Percentiles rank a stretch among this genome's conserved stretches.
phyloP scores from a whole-genome alignment of 2,888 invertebrate species.

The Thalpophila matura region DNA sequence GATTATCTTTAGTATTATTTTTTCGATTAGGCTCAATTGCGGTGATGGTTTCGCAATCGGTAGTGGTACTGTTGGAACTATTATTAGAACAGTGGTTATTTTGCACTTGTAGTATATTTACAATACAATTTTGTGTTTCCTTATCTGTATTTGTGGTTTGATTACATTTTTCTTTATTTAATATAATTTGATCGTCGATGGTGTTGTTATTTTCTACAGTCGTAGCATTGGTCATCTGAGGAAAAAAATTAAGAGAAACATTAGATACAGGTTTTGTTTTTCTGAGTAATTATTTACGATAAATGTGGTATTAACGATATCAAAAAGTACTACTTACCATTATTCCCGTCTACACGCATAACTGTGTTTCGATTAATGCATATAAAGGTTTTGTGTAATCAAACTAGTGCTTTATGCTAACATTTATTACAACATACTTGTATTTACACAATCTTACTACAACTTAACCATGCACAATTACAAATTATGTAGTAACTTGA shows the following conservation, averaged over 20 bases:
- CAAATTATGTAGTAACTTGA: conserved; percentile 62
- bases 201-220: conserved; percentile 60
- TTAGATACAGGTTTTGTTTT: conserved; percentile 11
- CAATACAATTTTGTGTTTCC: conserved; percentile 33
- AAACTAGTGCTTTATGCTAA: conserved; percentile 62
- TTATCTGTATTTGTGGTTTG: conserved; percentile 39
- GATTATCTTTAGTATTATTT: conserved; percentile 51
- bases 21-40: conserved; percentile 8
- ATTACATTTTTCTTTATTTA: conserved; percentile 38
- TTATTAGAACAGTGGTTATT: conserved; percentile 38
- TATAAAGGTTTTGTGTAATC: conserved; percentile 50
- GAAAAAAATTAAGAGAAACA: conserved; percentile 35
- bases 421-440: conserved; percentile 65
- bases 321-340: conserved; percentile 39
- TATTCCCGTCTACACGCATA: background rate
- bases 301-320: background rate
- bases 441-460: conserved; percentile 71
- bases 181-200: conserved; percentile 34
- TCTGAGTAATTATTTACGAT: too few relatives aligned
- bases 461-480: conserved; percentile 63
- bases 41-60: conserved; percentile 10
- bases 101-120: conserved; percentile 36
- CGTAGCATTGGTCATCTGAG: conserved; percentile 81
- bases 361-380: conserved; percentile 18
- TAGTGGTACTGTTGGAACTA: conserved; percentile 13